phyloP scores from a whole-genome alignment of 2,797 vertebrate genomes.

The Syncerus caffer region DNA sequence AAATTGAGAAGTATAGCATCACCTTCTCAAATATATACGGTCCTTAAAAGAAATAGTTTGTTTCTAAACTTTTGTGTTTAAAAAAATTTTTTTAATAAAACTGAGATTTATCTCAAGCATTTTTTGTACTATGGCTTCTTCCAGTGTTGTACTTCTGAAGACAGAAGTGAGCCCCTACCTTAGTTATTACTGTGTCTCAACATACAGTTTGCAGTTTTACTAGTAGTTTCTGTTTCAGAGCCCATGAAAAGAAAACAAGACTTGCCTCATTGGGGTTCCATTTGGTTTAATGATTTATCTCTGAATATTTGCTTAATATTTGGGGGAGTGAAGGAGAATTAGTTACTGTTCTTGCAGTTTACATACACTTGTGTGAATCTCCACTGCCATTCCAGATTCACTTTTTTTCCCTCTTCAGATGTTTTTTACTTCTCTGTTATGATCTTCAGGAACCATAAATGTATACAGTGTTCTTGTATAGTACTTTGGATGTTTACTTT shows the following conservation, averaged over 20 bases:
- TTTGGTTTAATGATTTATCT: not conserved
- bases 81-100: conserved; percentile 12
- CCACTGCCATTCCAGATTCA: not conserved
- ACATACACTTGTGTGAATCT: not conserved
- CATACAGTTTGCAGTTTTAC: not conserved
- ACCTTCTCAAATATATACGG: not conserved
- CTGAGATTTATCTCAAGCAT: not conserved
- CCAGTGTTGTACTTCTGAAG: not conserved
- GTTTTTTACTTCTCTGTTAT: not conserved
- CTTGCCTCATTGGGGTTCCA: not conserved
- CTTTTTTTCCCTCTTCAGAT: not conserved
- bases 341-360: not conserved
- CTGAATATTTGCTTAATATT: not conserved
- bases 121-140: conserved; percentile 16
- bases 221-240: not conserved
- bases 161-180: not conserved
- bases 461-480: not conserved
- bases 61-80: conserved; percentile 27
- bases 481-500: not conserved
- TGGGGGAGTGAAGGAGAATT: not conserved
- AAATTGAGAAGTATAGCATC: not conserved
- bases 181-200: not conserved
- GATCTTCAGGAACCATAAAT: not conserved
- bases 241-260: not conserved
- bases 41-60: conserved; percentile 42